phyloP scores from a whole-genome alignment of 2,113 vertebrate genomes.

The Pluvianellus socialis region DNA sequence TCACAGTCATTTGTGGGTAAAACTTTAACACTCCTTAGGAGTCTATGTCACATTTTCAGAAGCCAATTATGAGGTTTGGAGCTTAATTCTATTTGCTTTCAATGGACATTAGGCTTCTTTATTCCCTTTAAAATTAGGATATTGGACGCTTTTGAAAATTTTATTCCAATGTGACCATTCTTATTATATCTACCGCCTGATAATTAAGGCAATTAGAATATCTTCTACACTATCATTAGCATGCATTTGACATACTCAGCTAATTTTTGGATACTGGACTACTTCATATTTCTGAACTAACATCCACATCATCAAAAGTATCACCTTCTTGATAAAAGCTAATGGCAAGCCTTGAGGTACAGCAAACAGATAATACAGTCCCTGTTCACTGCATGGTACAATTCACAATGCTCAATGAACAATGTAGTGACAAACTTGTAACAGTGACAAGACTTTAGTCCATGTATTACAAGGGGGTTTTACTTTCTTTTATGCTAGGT shows the following conservation, averaged over 20 bases:
- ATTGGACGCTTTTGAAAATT: not conserved
- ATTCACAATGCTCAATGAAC: not conserved
- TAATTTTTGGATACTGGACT: not conserved
- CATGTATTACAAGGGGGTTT: accelerated
- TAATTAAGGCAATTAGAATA: not conserved
- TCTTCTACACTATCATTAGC: not conserved
- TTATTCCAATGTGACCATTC: not conserved
- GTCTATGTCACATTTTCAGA: not conserved
- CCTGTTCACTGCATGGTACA: not conserved
- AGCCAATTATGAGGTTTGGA: not conserved
- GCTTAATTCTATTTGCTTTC: not conserved
- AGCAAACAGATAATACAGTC: not conserved
- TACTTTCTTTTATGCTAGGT: not conserved
- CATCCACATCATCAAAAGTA: not conserved
- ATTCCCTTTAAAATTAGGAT: not conserved
- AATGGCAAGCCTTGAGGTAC: not conserved
- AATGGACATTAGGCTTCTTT: not conserved
- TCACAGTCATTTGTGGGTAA: not conserved
- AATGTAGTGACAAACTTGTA: not conserved
- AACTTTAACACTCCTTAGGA: not conserved
- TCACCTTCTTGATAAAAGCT: not conserved
- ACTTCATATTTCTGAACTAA: not conserved
- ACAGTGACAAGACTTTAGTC: not conserved
- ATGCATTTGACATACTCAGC: not conserved
- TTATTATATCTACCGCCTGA: not conserved